Evolutionary conservation across 2,888 invertebrate species (phyloP), one percentile per base, ranked within the genome.

Genomic region (Melanostoma scalare): DNA sequence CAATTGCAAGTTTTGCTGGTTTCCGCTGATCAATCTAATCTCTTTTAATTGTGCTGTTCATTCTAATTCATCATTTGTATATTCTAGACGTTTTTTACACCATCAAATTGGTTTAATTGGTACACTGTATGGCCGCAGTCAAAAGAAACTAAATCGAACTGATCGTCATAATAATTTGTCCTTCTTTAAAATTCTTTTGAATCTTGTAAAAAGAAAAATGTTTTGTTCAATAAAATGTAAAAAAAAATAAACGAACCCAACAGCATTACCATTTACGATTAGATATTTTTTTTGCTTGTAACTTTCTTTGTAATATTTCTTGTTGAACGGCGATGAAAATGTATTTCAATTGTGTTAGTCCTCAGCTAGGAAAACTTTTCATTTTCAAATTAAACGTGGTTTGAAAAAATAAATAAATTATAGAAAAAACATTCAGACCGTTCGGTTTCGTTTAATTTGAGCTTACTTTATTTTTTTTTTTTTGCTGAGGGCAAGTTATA

Each of bases 61-160:
- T 67, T 84, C 79, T 84, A 84, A 84, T 79, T 56, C 71, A 63
- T 53, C 76, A 87, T 87, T 87, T 87, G 53, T 78, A 87, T 86
- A 87, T 90, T 90, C 86, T 90, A 90, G 90, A 87, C 87, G 87
- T 85, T 87, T 86, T 86, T 87, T 82, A 80, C 88, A 63, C 90
- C 90, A 85, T 87, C 87, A 87, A 88, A 85, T 86, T 91, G 88
- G 88, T 90, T 91, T 86, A 87, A 89, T 89, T 89, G 89, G 87
- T 87, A 88, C 69, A 88, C 90, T 85, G 90, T 88, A 87, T 89
- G 89, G 90, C 87, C 88, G 55, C 74, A 69, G 68, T 42, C 78
- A 73, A 69, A 74, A 40, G 58, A 58, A 67, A 58, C 65, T 44
- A 84, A 84, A 75, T 50, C 71, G 31, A 75, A 79, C 30, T 79